These are phyloP conservation scores for Diplosoma virens DNA, from an alignment of 23 tunicate genomes.

Conservation along the genomic window DNA sequence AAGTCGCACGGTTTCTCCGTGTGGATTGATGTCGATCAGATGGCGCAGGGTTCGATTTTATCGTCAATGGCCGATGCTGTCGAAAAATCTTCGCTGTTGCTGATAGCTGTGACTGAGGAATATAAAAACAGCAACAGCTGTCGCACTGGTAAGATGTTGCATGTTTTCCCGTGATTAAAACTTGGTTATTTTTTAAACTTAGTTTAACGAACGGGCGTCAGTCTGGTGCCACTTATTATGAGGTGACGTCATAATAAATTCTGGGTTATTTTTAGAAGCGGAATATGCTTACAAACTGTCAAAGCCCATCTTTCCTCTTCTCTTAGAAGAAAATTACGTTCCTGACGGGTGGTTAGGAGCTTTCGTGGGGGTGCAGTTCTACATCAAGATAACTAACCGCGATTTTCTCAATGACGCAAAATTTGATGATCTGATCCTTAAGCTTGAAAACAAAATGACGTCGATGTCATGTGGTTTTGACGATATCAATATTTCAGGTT, in stretches of 20 bases:
- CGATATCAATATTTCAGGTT: not conserved
- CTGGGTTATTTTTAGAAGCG: slow-evolving; percentile 34
- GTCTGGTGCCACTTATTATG: not conserved
- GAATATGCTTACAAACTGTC: slow-evolving; percentile 67
- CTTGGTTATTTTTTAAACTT: not conserved
- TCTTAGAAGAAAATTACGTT: slow-evolving; percentile 32
- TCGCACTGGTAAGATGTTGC: slow-evolving; percentile 52
- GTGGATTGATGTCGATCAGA: slow-evolving; percentile 68
- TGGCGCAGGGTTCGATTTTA: slow-evolving; percentile 54
- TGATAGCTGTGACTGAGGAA: slow-evolving; percentile 64
- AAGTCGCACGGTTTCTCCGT: slow-evolving; percentile 13
- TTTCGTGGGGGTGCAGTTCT: slow-evolving; percentile 38
- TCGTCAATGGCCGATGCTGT: slow-evolving; percentile 76
- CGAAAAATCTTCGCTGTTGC: slow-evolving; percentile 48
- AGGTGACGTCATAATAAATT: not conserved
- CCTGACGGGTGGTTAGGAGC: slow-evolving; percentile 84
- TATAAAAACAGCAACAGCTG: slow-evolving; percentile 78
- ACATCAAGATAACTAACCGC: slow-evolving; percentile 7
- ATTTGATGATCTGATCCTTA: not conserved
- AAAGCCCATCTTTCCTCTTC: slow-evolving; percentile 56
- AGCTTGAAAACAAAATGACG: too few relatives aligned
- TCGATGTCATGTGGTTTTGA: too few relatives aligned
- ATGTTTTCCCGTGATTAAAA: too few relatives aligned
- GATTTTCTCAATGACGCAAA: not conserved
- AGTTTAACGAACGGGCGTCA: not conserved